These are phyloP conservation scores for Synanthedon vespiformis DNA, from an alignment of 2,888 invertebrate genomes.

Conservation along the genomic window DNA sequence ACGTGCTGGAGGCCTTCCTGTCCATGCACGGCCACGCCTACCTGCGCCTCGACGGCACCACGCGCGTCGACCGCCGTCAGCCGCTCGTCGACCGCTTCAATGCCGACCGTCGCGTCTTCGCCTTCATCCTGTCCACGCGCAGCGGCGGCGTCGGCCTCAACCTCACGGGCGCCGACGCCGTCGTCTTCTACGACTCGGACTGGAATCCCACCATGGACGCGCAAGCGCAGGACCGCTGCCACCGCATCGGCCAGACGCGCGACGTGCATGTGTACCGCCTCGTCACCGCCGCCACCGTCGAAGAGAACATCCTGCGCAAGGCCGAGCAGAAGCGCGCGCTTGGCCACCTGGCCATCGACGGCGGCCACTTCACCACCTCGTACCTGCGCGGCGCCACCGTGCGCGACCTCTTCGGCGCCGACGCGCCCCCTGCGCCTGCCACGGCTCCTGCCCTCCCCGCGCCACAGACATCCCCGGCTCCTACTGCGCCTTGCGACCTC, in stretches of 20 bases:
- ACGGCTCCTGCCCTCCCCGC: slow-evolving; percentile 36
- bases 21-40: slow-evolving; percentile 98
- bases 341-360: slow-evolving; percentile 97
- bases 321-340: slow-evolving; percentile 97
- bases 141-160: slow-evolving; percentile 98
- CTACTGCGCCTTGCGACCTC: slow-evolving; percentile 73
- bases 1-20: slow-evolving; percentile 96
- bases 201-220: slow-evolving; percentile 99
- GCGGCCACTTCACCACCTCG: slow-evolving; percentile 97
- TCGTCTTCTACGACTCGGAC: slow-evolving; percentile 99
- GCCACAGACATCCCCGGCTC: slow-evolving; percentile 11
- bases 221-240: slow-evolving; percentile 92
- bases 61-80: slow-evolving; percentile 91
- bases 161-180: slow-evolving; percentile 98
- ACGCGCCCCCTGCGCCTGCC: slow-evolving; percentile 52
- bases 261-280: slow-evolving; percentile 99
- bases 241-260: slow-evolving; percentile 98
- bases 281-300: slow-evolving; percentile 96
- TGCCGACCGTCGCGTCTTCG: slow-evolving; percentile 93
- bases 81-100: slow-evolving; percentile 97
- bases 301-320: slow-evolving; percentile 99
- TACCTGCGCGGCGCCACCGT: slow-evolving; percentile 80
- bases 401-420: slow-evolving; percentile 85
- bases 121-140: slow-evolving; percentile 96
- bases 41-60: slow-evolving; percentile 95